Conservation (phyloP, 64 coral and sea anemone species). For the Dendronephthya gigantea region DNA sequence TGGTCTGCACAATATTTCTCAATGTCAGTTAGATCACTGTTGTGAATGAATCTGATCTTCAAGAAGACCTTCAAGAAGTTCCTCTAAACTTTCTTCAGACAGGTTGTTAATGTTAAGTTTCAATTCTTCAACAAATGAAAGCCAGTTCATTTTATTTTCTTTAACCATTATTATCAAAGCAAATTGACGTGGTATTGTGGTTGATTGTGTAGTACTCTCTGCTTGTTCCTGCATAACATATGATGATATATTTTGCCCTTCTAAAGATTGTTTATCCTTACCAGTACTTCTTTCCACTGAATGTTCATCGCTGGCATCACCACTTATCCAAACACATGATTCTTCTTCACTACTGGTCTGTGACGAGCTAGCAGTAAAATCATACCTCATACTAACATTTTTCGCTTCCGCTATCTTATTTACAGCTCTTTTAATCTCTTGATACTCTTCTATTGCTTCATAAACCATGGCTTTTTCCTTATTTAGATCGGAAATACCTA, state of each 20-base stretch:
- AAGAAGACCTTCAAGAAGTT: constrained; percentile 12
- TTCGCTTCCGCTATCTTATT: not conserved
- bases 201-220: not conserved
- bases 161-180: not conserved
- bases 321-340: not conserved
- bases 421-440: constrained; percentile 27
- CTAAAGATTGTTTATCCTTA: not conserved
- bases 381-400: not conserved
- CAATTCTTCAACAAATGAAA: constrained; percentile 24
- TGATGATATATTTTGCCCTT: not conserved
- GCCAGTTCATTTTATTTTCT: constrained; percentile 16
- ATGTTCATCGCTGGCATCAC: not conserved
- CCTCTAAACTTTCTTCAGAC: constrained; percentile 14
- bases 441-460: constrained; percentile 36
- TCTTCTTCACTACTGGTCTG: not conserved
- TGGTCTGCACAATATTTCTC: constrained; percentile 18
- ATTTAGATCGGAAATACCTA: constrained; percentile 33
- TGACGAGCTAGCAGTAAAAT: not conserved
- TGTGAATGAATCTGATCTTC: constrained; percentile 1
- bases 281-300: too few species aligned
- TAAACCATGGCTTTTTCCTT: constrained; percentile 21
- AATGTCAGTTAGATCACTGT: not conserved
- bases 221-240: not conserved
- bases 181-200: not conserved
- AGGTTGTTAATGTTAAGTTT: not conserved